Base-by-base conservation (phyloP, 2,797 vertebrate species). In the Chelon auratus region DNA sequence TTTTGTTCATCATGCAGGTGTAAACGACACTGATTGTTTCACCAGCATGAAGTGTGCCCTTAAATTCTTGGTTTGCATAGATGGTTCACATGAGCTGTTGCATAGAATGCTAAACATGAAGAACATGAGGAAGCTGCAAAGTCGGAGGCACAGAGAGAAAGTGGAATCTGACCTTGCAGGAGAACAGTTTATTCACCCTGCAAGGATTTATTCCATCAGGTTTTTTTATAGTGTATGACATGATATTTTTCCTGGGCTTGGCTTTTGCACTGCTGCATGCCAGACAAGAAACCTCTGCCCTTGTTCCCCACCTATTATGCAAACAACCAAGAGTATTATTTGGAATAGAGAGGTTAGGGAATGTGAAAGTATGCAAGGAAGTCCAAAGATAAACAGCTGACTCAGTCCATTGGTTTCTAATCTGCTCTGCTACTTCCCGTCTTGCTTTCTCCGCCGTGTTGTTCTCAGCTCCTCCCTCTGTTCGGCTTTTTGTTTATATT, bases 371-470 rank as follows among this genome's bases (percentile, higher is more conserved):
- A 78, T 83, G 51, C 0, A 0, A 74, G 68, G 82, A 82, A 63
- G 79, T 17, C 8, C 9, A 2, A 78, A 81, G 26, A 78, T 80
- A 81, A 84, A 87, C 76, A 78, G 65, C 18, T 52, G 61, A 70
- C 52, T 83, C 61, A 55, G 24, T 61, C 17, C 0, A 9, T 22
- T 43, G n/a, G 60, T 57, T 33, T 37, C 52, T 66, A 42, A 69
- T 76, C 39, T 51, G 42, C 77, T 80, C 45, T 22, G 17, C 14
- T 54, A 15, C 39, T 60, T 83, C 67, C 73, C 66, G 60, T 51
- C n/a, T 61, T 1, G 11, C 9, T 42, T 10, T 62, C 51, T 67
- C 15, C n/a, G 18, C 43, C 0, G 2, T 47, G 57, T 37, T 9
- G 8, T 30, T 58, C 2, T 17, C 36, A 50, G 14, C 65, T 51